phyloP scores from a whole-genome alignment of 2,113 vertebrate genomes.

The Mionectes macconnelli region DNA sequence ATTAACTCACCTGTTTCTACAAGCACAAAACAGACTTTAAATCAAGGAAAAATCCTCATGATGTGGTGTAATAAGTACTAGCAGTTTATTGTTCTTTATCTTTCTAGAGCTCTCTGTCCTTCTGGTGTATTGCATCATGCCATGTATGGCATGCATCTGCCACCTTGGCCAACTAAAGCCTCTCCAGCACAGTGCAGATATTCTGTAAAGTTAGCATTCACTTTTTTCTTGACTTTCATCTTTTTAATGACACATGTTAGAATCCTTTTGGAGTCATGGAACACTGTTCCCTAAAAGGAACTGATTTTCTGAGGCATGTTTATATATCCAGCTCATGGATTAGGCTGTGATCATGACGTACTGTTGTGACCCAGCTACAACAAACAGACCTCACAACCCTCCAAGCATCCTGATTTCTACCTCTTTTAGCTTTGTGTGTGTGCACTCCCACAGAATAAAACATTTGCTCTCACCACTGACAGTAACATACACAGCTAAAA shows the following conservation, averaged over 20 bases:
- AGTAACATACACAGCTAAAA: background rate
- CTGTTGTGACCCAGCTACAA: background rate
- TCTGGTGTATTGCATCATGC: background rate
- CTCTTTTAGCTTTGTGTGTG: background rate
- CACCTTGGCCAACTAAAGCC: background rate
- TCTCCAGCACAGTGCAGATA: background rate
- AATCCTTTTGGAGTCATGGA: background rate
- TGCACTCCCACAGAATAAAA: background rate
- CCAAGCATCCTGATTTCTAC: background rate
- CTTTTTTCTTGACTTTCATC: background rate
- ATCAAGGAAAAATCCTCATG: background rate
- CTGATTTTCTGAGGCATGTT: background rate
- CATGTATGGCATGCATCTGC: background rate
- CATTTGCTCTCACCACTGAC: background rate
- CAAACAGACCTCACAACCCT: background rate
- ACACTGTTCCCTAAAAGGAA: background rate
- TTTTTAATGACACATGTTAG: background rate
- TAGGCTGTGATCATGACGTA: background rate
- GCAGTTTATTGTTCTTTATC: background rate
- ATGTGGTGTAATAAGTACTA: background rate
- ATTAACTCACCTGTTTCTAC: background rate
- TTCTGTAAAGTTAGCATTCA: background rate
- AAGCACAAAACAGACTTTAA: background rate
- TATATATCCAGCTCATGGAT: background rate
- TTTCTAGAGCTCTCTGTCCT: background rate